Conservation (phyloP, 1,140 invertebrate species). For the Nasonia vitripennis region DNA sequence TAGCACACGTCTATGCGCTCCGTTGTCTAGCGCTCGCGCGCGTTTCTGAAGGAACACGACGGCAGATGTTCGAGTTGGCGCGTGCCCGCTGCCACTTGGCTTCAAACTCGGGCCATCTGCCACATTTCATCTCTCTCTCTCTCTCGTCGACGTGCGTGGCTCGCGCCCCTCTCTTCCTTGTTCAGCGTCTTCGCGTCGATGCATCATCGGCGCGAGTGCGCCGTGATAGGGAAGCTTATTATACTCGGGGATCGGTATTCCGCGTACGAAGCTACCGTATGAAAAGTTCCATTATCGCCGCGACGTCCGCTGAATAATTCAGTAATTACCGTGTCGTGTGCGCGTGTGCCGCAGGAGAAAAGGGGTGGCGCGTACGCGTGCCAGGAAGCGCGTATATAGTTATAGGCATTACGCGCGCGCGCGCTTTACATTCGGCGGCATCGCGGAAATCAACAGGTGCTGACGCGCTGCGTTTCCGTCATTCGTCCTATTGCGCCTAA, state of each 20-base stretch:
- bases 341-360: not conserved
- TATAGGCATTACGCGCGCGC: too few species aligned
- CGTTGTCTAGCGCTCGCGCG: slow-evolving; percentile 46
- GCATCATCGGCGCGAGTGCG: not conserved
- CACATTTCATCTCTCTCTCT: slow-evolving; percentile 61
- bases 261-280: too few species aligned
- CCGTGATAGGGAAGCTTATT: slow-evolving; percentile 40
- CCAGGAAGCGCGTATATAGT: not conserved
- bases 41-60: slow-evolving; percentile 57
- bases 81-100: slow-evolving; percentile 74
- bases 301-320: too few species aligned
- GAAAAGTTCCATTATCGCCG: too few species aligned
- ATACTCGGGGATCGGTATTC: too few species aligned
- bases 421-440: not conserved
- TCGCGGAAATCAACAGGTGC: slow-evolving; percentile 6
- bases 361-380: not conserved
- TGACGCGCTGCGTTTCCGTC: not conserved
- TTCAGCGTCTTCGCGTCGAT: not conserved
- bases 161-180: not conserved
- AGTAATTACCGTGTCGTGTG: too few species aligned
- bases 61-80: slow-evolving; percentile 71
- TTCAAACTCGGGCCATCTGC: slow-evolving; percentile 72
- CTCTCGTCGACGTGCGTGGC: too few species aligned
- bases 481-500: not conserved
- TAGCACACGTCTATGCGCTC: not conserved